A percentile compares a stretch with the other conserved stretches of the same genome.
Conservation (phyloP, 1,140 invertebrate genomes). For the Cyclina sinensis region DNA sequence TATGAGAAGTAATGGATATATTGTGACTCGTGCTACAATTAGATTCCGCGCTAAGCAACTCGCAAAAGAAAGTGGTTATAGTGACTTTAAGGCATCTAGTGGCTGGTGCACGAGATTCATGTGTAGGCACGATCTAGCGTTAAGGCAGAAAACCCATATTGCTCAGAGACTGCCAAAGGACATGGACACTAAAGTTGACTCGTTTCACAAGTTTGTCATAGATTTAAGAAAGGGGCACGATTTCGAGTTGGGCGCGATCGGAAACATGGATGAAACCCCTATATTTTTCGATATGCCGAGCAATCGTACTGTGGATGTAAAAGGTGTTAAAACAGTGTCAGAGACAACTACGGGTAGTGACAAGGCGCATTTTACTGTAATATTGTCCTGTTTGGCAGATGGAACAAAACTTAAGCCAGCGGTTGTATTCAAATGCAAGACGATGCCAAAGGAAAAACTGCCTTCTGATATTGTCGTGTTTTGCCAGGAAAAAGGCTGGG, state of each 20-base stretch:
- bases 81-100: slow-evolving; percentile 15
- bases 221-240: background rate
- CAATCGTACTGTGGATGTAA: background rate
- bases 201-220: slow-evolving; percentile 20
- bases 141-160: background rate
- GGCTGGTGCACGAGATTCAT: slow-evolving; percentile 22
- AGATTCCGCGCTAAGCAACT: background rate
- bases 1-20: background rate
- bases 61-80: background rate
- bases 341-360: no score
- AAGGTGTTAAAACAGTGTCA: background rate
- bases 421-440: no score
- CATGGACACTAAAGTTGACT: slow-evolving; percentile 17
- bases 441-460: no score
- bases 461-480: slow-evolving; percentile 55
- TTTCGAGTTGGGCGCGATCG: background rate
- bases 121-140: background rate
- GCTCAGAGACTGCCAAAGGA: slow-evolving; percentile 35
- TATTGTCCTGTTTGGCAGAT: no score
- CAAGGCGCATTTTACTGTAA: no score
- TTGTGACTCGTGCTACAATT: background rate
- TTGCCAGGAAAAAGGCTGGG: slow-evolving; percentile 73
- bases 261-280: no score
- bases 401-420: no score
- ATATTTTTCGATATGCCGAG: background rate